These are phyloP conservation scores for Parasteatoda lunata DNA, from an alignment of 2,888 invertebrate species.

Conservation along the genomic window DNA sequence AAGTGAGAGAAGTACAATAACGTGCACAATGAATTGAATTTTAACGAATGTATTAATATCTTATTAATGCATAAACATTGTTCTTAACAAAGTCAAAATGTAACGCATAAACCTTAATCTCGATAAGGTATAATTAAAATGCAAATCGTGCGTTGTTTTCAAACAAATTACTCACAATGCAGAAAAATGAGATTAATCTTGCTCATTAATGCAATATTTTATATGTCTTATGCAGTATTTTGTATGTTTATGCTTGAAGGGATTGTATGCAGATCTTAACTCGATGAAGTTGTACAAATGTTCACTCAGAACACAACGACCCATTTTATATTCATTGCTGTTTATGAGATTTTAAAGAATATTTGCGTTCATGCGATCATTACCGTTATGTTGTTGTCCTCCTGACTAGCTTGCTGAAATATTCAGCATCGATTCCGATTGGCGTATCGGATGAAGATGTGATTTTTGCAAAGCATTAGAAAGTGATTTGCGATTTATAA, in stretches of 20 bases:
- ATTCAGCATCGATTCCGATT: conserved; percentile 54
- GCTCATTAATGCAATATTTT: background rate
- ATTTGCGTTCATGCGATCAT: conserved; percentile 46
- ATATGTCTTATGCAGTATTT: background rate
- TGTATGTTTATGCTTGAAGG: background rate
- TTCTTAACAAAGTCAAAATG: no score
- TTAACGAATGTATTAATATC: no score
- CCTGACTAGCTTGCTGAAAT: conserved; percentile 47
- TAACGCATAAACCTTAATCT: no score
- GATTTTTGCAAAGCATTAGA: conserved; percentile 53
- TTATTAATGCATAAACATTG: no score
- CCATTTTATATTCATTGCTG: conserved; percentile 36
- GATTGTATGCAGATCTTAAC: background rate
- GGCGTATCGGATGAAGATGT: conserved; percentile 31
- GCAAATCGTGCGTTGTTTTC: no score
- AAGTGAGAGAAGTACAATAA: no score
- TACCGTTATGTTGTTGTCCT: conserved; percentile 25
- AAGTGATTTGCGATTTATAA: conserved; percentile 54
- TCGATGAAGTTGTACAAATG: background rate
- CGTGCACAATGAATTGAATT: no score
- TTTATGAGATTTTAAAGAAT: conserved; percentile 43
- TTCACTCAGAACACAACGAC: background rate
- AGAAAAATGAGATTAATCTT: background rate
- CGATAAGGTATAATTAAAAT: no score
- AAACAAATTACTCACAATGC: no score